Evolutionary conservation across 2,113 vertebrate species (phyloP), one percentile per base, ranked within the genome.

Genomic region (Nothobranchius furzeri): DNA sequence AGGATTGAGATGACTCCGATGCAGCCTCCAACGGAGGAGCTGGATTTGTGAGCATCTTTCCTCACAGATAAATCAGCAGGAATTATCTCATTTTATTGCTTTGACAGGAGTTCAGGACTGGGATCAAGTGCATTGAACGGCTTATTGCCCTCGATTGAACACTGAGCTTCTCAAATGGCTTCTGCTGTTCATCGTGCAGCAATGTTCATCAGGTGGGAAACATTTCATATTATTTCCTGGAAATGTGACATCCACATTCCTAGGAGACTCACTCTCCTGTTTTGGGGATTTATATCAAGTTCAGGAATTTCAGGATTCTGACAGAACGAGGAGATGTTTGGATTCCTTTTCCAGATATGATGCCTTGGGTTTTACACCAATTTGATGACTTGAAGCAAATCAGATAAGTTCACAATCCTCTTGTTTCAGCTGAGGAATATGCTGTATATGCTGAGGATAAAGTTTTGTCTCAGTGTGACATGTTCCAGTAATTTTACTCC

Each of bases 111-210:
- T 82, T 82, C 48, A 78, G 49, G 17, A 58, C 53, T 12, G 9
- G n/a, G 64, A 69, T 82, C 6, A 70, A 75, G 48, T 69, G 40
- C 30, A 13, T 79, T 79, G 75, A 47, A 78, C 68, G 73, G 55
- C 36, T 56, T 68, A 68, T 85, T 78, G 57, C 55, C 61, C 67
- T 75, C 74, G 69, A 74, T 64, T 66, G 60, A 83, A 68, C 70
- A 37, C 58, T 25, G 60, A 69, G 59, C 67, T 67, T 68, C 43
- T 71, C 70, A 82, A 59, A 63, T 40, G 64, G 70, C 62, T 48
- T 48, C 49, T 64, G 43, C 68, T 62, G 43, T 66, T 62, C 20
- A 30, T 62, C 3, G 0, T n/a, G 46, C 58, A 73, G 79, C 78
- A 76, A 81, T 86, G 59, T 54, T 37, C 77, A 70, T 8, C 1